Base-by-base conservation (phyloP, 2,888 invertebrate species). In the Crossocerus cetratus region DNA sequence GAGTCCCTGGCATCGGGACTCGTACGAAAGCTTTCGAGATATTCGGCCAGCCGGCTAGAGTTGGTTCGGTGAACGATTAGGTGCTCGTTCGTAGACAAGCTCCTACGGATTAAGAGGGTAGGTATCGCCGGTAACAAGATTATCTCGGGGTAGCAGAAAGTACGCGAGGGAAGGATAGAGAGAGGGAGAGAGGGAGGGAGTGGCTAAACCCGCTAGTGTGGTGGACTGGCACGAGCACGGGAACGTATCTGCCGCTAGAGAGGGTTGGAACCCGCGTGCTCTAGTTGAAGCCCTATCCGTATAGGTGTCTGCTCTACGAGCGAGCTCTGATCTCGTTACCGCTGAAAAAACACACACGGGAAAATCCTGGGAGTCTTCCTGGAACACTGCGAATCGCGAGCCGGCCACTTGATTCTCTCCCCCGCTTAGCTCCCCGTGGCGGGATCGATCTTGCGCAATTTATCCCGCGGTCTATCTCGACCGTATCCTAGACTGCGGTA, bases 81-180 rank as follows among this genome's bases (percentile, higher is more conserved):
- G 77, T 81, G 78, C 78, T 80, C 81, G 81, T 83, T 80, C 73
- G 80, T 74, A 80, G 77, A 77, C 75, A 67, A 78, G 78, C 77
- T 82, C 75, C 81, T 77, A 63, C 76, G 82, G 82, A 86, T 87
- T 86, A 85, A 81, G 77, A 75, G 84, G 81, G 84, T 85, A 83
- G 84, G 82, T 87, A 87, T 87, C 86, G 85, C 78, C 69, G 77
- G 76, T 83, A 89, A 89, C 88, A 84, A 86, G 89, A 89, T 89
- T 89, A 89, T 87, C 84, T 82, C 74, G 67, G 69, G 32, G 69
- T 61, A 72, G 68, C 60, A 75, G 74, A 72, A 72, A 71, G 71
- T 64, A 71, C 67, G 72, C 68, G 60, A 49, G 54, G 56, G 53
- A 69, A 45, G n/a, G 60, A 21, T 4, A 49, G 49, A 14, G 16